Evolutionary conservation across 2,888 invertebrate species (phyloP).

Genomic region (Pyrrhosoma nymphula): DNA sequence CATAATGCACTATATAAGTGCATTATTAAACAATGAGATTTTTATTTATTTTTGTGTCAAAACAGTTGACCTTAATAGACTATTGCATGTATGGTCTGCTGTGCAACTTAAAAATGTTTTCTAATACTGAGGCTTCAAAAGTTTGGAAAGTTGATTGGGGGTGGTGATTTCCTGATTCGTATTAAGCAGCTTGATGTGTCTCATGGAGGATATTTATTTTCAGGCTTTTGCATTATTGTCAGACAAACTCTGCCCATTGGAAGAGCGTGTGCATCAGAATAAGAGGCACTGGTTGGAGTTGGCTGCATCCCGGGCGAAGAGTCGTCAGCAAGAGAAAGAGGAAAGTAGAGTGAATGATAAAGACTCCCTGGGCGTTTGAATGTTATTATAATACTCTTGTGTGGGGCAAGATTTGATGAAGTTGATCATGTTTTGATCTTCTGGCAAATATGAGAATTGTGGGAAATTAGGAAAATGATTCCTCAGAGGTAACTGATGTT

Average conservation of each 20-base stretch:
- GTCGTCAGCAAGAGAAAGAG: constrained; percentile 36
- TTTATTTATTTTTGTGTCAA: too few species aligned
- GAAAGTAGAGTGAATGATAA: constrained; percentile 39
- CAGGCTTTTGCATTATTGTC: constrained; percentile 92
- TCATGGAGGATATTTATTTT: constrained; percentile 61
- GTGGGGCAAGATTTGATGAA: not conserved
- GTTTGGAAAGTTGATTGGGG: too few species aligned
- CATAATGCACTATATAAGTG: too few species aligned
- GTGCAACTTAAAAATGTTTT: too few species aligned
- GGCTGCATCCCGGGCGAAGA: constrained; percentile 77
- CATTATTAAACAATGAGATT: too few species aligned
- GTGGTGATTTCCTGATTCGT: too few species aligned
- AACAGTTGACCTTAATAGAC: too few species aligned
- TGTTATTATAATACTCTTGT: not conserved
- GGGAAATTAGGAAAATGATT: constrained; percentile 19
- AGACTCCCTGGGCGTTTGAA: constrained; percentile 34
- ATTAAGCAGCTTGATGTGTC: too few species aligned
- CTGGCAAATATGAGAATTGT: not conserved
- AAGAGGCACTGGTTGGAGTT: constrained; percentile 91
- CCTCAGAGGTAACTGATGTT: constrained; percentile 36
- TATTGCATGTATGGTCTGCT: too few species aligned
- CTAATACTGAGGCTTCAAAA: too few species aligned
- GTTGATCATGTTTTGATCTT: not conserved
- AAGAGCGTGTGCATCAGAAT: constrained; percentile 90
- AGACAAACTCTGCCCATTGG: constrained; percentile 88